A percentile compares a stretch with the other conserved stretches of the same genome.
phyloP scores from a whole-genome alignment of 1,140 invertebrate genomes.

The Catajapyx aquilonaris region DNA sequence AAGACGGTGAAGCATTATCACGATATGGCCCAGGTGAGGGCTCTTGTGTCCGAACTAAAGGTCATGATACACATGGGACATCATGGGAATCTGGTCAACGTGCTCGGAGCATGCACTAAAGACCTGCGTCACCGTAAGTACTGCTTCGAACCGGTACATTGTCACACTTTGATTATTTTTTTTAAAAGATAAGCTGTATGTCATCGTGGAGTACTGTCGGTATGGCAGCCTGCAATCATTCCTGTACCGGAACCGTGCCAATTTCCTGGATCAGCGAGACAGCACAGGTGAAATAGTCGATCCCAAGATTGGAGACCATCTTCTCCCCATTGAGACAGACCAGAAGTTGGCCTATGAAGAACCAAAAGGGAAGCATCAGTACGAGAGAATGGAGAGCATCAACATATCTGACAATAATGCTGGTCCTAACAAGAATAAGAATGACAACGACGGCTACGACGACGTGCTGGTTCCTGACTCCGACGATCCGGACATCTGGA shows the following conservation, averaged over 20 bases:
- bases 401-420: neutral
- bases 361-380: slow-evolving; percentile 9
- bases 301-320: neutral
- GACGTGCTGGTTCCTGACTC: neutral
- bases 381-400: slow-evolving; percentile 7
- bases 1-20: slow-evolving; percentile 18
- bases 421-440: too few relatives aligned
- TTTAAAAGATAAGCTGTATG: slow-evolving; percentile 18
- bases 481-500: neutral
- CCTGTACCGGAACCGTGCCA: slow-evolving; percentile 19
- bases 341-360: too few relatives aligned
- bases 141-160: too few relatives aligned
- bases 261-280: slow-evolving; percentile 18
- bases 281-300: neutral
- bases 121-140: slow-evolving; percentile 23
- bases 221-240: slow-evolving; percentile 28
- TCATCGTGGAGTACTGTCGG: slow-evolving; percentile 30
- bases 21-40: slow-evolving; percentile 17
- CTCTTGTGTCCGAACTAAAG: slow-evolving; percentile 30
- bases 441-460: neutral
- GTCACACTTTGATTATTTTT: too few relatives aligned
- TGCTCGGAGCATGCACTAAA: slow-evolving; percentile 29
- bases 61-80: slow-evolving; percentile 30
- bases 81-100: slow-evolving; percentile 30
- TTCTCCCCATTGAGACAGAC: too few relatives aligned